Evolutionary conservation across 2,113 vertebrate species (phyloP), one percentile per base, ranked within the genome.

Genomic region (Elgaria multicarinata): DNA sequence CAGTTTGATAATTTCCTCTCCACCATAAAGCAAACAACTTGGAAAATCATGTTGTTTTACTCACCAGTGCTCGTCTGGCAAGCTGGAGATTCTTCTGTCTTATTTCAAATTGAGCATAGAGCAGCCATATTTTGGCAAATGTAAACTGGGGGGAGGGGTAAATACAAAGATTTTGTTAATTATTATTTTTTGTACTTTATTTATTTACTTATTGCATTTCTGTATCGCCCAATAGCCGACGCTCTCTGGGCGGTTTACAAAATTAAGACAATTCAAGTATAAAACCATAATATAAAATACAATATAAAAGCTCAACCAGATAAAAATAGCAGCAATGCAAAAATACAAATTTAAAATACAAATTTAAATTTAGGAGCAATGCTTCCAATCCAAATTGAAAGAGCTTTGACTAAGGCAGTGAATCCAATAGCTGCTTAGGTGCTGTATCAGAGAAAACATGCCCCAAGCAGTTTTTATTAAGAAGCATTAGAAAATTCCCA

Each of bases 111-210:
- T 99, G 98, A 31, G 97, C 98, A 71, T 97, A 99, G 1, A 99
- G 96, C 93, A 99, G 95, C 99, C 99, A 99, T 39, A 99, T 99
- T 96, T 99, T 99, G 55, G 98, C 99, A 92, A 99, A 99, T 0
- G 99, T 99, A 95, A 99, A 99, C 99, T 99, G 95, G 64, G 94
- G 95, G 53, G 95, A 95, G 44, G 93, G 86, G 89, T 46, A 83
- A n/a, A 39, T 36, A 87, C 22, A 88, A 87, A 64, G 9, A 42
- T 69, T 67, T 75, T 39, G 26, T 8, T 31, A 64, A 36, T 53
- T 26, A 50, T 14, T 50, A 26, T n/a, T 53, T 28, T 44, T 50
- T 50, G 46, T 0, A 81, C n/a, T n/a, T n/a, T n/a, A n/a, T n/a
- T n/a, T n/a, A n/a, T n/a, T n/a, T n/a, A n/a, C n/a, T n/a, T n/a